Base-by-base conservation (phyloP, 2,113 vertebrate species). In the Hassar affinis region DNA sequence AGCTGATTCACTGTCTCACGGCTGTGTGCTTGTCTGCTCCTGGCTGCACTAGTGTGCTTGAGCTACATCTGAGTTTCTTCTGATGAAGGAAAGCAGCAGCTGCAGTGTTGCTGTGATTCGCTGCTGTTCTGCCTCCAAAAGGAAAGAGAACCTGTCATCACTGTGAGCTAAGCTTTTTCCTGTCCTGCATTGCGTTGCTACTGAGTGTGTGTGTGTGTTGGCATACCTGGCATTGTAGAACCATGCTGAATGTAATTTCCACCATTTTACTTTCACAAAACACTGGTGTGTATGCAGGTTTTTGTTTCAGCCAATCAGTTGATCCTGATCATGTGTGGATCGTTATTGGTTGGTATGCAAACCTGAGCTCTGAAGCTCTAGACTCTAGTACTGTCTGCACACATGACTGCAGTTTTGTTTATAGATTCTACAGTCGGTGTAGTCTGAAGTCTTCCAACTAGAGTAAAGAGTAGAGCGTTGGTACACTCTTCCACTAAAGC, bases 121-220 rank as follows among this genome's bases (percentile, higher is more conserved):
- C 68, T 54, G 83, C 42, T 62, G 59, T 82, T 72, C 59, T 84
- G 59, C 59, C 77, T 35, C 51, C 47, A 20, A 68, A 62, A 80
- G 5, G 74, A 74, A 30, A 82, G 57, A 80, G 68, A 80, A 81
- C 59, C 86, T 30, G 69, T 47, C 49, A 54, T 77, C 83, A 86
- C 87, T 87, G 87, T 87, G 84, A 88, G 76, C 85, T 77, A 25
- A 17, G 80, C 79, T 79, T 76, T 79, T 71, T 71, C 75, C 84
- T 72, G 54, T 56, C 75, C 85, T 80, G 45, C 14, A 74, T 47
- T 76, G 45, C n/a, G 1, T 51, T 25, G 62, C 57, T n/a, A 56
- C 74, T 51, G 79, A 17, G 54, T 81, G 10, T 42, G 12, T 54
- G 47, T 62, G n/a, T 30, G 20, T 6, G 45, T 54, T 56, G 45